Percentiles rank a stretch among this genome's conserved stretches.
Evolutionary conservation across 2,888 invertebrate species (phyloP).

Genomic region (Lasius platythorax): DNA sequence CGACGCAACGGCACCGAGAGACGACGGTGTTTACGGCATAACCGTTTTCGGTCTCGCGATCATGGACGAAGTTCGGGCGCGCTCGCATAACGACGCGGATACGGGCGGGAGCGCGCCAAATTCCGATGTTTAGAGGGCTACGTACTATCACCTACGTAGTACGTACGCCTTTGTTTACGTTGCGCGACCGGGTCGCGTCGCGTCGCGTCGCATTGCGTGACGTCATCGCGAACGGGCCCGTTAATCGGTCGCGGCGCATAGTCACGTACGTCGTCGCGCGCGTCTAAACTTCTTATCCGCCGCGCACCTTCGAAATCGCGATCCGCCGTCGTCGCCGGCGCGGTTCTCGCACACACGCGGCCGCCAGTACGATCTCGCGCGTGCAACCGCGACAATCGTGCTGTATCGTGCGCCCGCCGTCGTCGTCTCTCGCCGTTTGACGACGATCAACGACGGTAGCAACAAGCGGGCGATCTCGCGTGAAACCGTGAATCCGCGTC

Average conservation of each 20-base stretch:
- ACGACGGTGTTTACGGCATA: not conserved
- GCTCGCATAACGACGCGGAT: not conserved
- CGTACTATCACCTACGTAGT: not conserved
- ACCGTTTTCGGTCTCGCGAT: not conserved
- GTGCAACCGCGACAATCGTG: constrained; percentile 67
- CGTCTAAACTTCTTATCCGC: constrained; percentile 50
- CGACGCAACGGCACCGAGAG: not conserved
- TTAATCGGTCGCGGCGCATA: constrained; percentile 63
- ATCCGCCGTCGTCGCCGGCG: constrained; percentile 44
- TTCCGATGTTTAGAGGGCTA: not conserved
- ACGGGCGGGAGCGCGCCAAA: constrained; percentile 2
- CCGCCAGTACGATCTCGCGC: constrained; percentile 73
- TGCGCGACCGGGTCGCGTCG: constrained; percentile 23
- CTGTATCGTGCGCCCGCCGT: constrained; percentile 32
- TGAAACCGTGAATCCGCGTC: not conserved
- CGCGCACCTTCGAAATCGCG: constrained; percentile 70
- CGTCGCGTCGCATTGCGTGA: constrained; percentile 18
- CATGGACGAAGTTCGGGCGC: not conserved
- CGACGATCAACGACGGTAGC: not conserved
- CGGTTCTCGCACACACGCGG: constrained; percentile 50
- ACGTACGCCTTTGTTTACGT: constrained; percentile 59
- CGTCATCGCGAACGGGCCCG: constrained; percentile 38
- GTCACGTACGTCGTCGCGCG: constrained; percentile 40
- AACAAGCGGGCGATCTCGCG: not conserved
- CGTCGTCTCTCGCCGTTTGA: not conserved